A percentile compares a stretch with the other conserved stretches of the same genome.
Conservation (phyloP, 2,888 invertebrate species). For the Clistopyga incitator region DNA sequence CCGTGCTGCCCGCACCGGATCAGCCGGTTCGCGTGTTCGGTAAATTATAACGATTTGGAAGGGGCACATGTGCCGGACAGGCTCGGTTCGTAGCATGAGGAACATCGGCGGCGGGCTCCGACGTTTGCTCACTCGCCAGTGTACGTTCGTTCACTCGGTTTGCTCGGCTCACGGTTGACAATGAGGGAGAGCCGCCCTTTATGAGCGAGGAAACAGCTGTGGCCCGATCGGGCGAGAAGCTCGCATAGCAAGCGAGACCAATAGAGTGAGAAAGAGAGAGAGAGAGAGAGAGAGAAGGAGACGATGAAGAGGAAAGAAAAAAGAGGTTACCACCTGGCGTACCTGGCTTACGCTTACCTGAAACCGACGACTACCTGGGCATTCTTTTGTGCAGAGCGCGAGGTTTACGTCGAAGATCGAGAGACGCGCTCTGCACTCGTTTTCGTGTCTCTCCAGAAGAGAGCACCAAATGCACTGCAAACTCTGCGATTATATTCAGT, state of each 20-base stretch:
- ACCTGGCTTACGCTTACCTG: conserved; percentile 81
- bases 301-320: conserved; percentile 72
- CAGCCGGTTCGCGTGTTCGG: conserved; percentile 67
- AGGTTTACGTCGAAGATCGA: conserved; percentile 68
- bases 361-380: conserved; percentile 77
- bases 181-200: conserved; percentile 78
- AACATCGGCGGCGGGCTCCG: conserved; percentile 38
- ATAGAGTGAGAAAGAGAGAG: conserved; percentile 69
- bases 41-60: conserved; percentile 77
- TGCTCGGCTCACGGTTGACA: conserved; percentile 76
- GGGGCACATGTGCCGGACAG: conserved; percentile 75
- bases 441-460: conserved; percentile 6
- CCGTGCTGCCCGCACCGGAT: conserved; percentile 45
- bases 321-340: conserved; percentile 83
- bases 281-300: conserved; percentile 47
- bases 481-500: conserved; percentile 24
- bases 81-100: conserved; percentile 60
- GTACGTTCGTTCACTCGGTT: conserved; percentile 54
- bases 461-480: conserved; percentile 65
- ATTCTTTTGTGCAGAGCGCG: conserved; percentile 77
- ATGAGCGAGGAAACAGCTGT: conserved; percentile 83
- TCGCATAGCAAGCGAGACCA: conserved; percentile 32
- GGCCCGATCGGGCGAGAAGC: conserved; percentile 72
- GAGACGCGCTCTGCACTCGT: conserved; percentile 38
- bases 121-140: conserved; percentile 25